Conservation (phyloP, 2,113 vertebrate species). For the Okapia johnstoni region DNA sequence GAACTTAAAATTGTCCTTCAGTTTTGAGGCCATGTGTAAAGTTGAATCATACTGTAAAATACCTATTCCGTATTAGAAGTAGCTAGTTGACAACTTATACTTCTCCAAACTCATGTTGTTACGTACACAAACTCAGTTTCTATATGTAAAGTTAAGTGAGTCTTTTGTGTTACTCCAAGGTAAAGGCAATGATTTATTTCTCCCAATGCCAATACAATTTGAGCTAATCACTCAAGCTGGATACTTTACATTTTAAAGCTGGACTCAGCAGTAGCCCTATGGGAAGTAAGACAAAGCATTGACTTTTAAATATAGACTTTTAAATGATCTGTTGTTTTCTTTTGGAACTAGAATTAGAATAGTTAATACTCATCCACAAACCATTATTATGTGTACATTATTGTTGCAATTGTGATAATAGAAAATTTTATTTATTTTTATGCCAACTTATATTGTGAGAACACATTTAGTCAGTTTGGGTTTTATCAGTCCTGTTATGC, state of each 20-base stretch:
- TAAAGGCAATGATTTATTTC: constrained; percentile 78
- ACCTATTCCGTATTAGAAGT: constrained; percentile 83
- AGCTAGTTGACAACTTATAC: constrained; percentile 81
- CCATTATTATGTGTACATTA: constrained; percentile 85
- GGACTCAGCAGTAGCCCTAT: constrained; percentile 76
- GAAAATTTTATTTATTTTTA: constrained; percentile 90
- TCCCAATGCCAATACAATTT: constrained; percentile 76
- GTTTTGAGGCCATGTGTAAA: constrained; percentile 76
- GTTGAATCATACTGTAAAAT: constrained; percentile 81
- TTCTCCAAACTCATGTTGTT: constrained; percentile 81
- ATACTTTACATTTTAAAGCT: constrained; percentile 76
- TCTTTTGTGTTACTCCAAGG: constrained; percentile 83
- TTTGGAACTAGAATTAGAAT: constrained; percentile 82
- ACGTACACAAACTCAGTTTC: constrained; percentile 81
- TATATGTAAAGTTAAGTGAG: constrained; percentile 82
- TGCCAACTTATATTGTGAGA: constrained; percentile 86
- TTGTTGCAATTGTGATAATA: constrained; percentile 86
- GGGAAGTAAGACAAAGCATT: constrained; percentile 79
- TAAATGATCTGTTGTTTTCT: constrained; percentile 70
- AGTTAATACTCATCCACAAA: constrained; percentile 79
- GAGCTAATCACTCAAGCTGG: constrained; percentile 69
- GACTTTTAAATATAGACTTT: constrained; percentile 76
- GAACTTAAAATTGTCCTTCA: constrained; percentile 70
- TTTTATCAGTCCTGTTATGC: constrained; percentile 87
- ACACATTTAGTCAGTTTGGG: constrained; percentile 81